Evolutionary conservation across 2,888 invertebrate species (phyloP).

Genomic region (Drosophila fulvimacula): DNA sequence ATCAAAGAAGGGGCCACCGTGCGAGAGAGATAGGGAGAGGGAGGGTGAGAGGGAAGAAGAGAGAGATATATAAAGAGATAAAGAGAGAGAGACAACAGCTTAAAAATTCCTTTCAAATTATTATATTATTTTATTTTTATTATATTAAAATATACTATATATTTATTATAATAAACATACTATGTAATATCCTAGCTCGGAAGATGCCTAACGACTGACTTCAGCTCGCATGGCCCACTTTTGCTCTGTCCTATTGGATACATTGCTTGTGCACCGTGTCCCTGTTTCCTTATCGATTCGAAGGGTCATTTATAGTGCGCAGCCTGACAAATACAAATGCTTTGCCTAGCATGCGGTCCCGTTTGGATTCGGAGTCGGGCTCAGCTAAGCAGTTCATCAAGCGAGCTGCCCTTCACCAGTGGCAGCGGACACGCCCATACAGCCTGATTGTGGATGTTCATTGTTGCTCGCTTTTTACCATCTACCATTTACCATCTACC

Average conservation of each 20-base stretch:
- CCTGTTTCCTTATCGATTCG: conserved; percentile 67
- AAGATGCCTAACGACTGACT: background rate
- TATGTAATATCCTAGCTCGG: background rate
- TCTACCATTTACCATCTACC: conserved; percentile 47
- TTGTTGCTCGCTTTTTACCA: conserved; percentile 44
- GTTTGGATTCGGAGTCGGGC: conserved; percentile 10
- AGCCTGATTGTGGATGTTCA: conserved; percentile 18
- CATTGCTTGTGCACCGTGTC: conserved; percentile 48
- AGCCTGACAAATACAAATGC: conserved; percentile 66
- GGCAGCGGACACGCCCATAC: conserved; percentile 27
- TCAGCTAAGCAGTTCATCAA: conserved; percentile 53
- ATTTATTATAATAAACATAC: too few species aligned
- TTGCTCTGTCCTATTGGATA: conserved; percentile 13
- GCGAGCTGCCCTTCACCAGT: conserved; percentile 37
- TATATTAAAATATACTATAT: too few species aligned
- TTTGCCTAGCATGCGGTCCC: conserved; percentile 9
- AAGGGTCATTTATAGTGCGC: conserved; percentile 63
- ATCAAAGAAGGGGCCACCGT: background rate
- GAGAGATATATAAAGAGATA: too few species aligned
- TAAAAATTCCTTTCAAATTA: too few species aligned
- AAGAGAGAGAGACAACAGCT: too few species aligned
- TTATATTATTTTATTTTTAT: too few species aligned
- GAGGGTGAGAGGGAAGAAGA: too few species aligned
- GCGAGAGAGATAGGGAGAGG: too few species aligned
- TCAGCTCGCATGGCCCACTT: conserved; percentile 17